Evolutionary conservation across 2,888 invertebrate genomes (phyloP), one percentile per base, ranked within the genome.

Genomic region (Smittia aterrima): DNA sequence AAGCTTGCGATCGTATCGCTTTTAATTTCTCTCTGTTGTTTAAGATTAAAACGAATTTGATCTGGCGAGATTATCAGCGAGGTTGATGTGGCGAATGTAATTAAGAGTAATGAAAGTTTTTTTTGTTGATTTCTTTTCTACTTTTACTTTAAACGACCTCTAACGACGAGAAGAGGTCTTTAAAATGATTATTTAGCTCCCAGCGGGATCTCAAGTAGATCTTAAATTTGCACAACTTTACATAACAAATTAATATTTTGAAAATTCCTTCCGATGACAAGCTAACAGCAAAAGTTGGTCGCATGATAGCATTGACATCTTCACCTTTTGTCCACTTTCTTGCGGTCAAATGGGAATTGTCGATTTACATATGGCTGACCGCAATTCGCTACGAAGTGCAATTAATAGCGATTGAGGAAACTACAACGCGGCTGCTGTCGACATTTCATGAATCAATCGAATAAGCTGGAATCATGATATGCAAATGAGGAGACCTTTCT

Each of bases 81-180:
- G 13, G 47, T n/a, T 47, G 47, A 47, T 47, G 47, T 47, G 47
- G 47, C 13, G 47, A 47, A 47, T 47, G 47, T 47, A 47, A 47
- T 47, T 47, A 47, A 47, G 27, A 18, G 13, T n/a, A 64, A 24
- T 64, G 64, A 24, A 64, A 64, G 22, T 64, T 24, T 64, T 24
- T 64, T n/a, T 18, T 58, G 2, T 58, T 22, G 16, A 22, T 25
- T 24, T 25, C 20, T 22, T 13, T 64, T 11, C 3, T 6, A 58
- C 24, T 58, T 47, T 47, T 47, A 47, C 47, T 47, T 47, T 47
- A 47, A 47, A 47, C 47, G 13, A n/a, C 47, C 32, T 32, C 32
- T 6, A 32, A 32, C 32, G 32, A 32, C 3, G 9, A 32, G 32
- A 32, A 9, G 9, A 32, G 32, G 32, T 9, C 32, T 32, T 32